phyloP scores from a whole-genome alignment of 2,797 vertebrate genomes.

The Clarias pachynema region DNA sequence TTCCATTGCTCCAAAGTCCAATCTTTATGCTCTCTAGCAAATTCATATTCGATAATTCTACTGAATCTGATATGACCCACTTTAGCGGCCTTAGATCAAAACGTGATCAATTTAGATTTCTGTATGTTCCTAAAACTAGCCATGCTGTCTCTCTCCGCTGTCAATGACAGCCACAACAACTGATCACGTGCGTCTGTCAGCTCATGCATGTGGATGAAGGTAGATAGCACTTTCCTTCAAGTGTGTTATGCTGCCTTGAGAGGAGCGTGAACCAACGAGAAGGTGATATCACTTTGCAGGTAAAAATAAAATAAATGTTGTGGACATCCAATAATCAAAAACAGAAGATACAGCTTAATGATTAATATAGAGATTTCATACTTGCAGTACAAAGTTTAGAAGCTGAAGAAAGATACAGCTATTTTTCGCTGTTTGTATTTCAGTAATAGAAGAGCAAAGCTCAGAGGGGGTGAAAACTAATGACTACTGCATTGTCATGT shows the following conservation, averaged over 20 bases:
- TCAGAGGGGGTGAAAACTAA: too few species aligned
- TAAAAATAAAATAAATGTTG: too few species aligned
- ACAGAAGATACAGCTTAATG: too few species aligned
- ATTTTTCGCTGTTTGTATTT: too few species aligned
- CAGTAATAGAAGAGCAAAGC: too few species aligned
- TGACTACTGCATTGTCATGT: background rate
- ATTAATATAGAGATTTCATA: too few species aligned
- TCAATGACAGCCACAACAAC: too few species aligned
- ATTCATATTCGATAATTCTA: background rate
- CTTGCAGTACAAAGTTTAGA: too few species aligned
- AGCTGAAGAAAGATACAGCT: too few species aligned
- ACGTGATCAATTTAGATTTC: background rate
- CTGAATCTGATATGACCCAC: background rate
- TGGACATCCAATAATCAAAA: background rate
- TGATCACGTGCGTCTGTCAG: background rate
- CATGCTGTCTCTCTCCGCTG: background rate
- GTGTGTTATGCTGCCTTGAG: background rate
- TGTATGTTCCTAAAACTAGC: background rate
- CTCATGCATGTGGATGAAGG: background rate
- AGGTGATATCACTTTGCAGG: too few species aligned
- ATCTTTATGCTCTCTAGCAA: too few species aligned
- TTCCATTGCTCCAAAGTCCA: too few species aligned
- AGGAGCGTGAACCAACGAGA: background rate
- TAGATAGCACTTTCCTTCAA: background rate
- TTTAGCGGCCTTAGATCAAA: background rate